Conservation (phyloP, 2,797 vertebrate species). For the Botia almorhae region DNA sequence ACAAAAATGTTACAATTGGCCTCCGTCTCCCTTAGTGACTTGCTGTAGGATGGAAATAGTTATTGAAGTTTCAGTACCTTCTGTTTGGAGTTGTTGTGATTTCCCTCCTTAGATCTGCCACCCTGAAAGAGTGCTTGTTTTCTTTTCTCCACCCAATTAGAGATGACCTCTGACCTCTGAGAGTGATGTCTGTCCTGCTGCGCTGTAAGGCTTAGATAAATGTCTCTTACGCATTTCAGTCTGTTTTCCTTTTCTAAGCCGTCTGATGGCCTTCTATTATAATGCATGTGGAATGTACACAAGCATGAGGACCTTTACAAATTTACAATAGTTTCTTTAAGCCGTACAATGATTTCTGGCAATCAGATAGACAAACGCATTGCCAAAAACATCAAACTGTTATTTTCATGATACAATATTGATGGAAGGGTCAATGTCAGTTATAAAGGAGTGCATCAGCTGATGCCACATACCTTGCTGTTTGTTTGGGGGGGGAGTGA, state of each 20-base stretch:
- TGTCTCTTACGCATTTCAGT: conserved; percentile 37
- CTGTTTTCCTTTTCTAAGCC: conserved; percentile 34
- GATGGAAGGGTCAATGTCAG: conserved; percentile 13
- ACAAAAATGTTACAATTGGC: not conserved
- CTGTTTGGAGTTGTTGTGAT: conserved; percentile 65
- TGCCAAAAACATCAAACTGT: not conserved
- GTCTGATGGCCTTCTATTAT: not conserved
- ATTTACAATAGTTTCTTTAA: not conserved
- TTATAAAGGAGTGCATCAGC: conserved; percentile 64
- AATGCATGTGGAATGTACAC: not conserved
- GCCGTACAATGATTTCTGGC: not conserved
- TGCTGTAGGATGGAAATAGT: conserved; percentile 36
- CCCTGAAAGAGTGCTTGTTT: conserved; percentile 79
- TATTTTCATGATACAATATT: not conserved
- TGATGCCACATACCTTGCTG: conserved; percentile 65
- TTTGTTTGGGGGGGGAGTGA: conserved; percentile 60
- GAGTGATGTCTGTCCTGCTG: conserved; percentile 59
- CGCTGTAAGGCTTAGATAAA: conserved; percentile 44
- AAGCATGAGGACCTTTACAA: not conserved
- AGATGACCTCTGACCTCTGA: conserved; percentile 81
- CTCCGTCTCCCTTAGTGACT: not conserved
- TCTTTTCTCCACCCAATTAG: conserved; percentile 75
- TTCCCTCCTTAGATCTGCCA: conserved; percentile 59
- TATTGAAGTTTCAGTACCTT: conserved; percentile 56
- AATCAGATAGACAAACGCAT: not conserved